Conservation (phyloP, 2,797 vertebrate species). For the Rhadinocentrus ornatus region DNA sequence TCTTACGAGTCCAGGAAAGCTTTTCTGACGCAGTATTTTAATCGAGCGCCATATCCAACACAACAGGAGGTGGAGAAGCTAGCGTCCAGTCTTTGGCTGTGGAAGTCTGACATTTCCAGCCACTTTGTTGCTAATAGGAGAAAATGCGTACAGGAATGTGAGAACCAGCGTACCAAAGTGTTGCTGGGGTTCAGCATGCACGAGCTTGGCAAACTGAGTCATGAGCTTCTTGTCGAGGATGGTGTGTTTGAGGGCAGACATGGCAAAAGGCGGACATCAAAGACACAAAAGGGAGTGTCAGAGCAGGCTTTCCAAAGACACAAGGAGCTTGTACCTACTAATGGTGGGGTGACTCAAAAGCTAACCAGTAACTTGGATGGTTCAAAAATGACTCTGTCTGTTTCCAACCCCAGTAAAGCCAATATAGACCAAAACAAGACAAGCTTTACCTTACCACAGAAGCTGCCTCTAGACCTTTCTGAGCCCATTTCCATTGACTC, state of each 20-base stretch:
- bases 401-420: constrained; percentile 51
- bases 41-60: constrained; percentile 91
- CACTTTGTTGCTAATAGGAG: constrained; percentile 94
- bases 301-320: constrained; percentile 78
- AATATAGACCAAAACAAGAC: constrained; percentile 85
- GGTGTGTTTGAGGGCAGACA: constrained; percentile 83
- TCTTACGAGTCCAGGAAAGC: constrained; percentile 94
- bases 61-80: constrained; percentile 94
- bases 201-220: constrained; percentile 88
- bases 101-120: constrained; percentile 97
- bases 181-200: constrained; percentile 96
- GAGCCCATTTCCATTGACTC: constrained; percentile 84
- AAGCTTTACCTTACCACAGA: constrained; percentile 84
- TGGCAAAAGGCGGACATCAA: constrained; percentile 84
- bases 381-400: constrained; percentile 25
- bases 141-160: constrained; percentile 91
- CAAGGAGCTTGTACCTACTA: constrained; percentile 60
- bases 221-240: constrained; percentile 87
- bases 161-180: constrained; percentile 86
- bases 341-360: constrained; percentile 41
- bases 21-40: constrained; percentile 95
- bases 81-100: constrained; percentile 94
- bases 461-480: constrained; percentile 68
- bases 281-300: constrained; percentile 86
- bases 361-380: constrained; percentile 15